Percentiles rank a stretch among this genome's conserved stretches.
phyloP scores from a whole-genome alignment of 1,140 invertebrate species.

The Kradibia gibbosae region DNA sequence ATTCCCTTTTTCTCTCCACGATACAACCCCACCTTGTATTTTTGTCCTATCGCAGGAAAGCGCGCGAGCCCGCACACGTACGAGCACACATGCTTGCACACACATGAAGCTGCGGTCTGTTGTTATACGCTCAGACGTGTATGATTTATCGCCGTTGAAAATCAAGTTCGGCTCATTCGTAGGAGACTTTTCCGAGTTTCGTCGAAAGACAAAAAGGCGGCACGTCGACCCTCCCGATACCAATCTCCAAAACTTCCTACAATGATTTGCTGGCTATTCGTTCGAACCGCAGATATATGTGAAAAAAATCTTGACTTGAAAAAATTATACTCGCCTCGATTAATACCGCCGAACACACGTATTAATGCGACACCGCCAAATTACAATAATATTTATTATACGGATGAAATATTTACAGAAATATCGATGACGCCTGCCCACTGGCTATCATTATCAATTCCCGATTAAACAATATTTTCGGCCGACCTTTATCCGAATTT shows the following conservation, averaged over 20 bases:
- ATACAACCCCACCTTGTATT: background rate
- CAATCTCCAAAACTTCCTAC: background rate
- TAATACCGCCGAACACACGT: no score
- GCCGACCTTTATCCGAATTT: no score
- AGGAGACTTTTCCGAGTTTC: conserved; percentile 21
- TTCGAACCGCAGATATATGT: background rate
- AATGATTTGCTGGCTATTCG: background rate
- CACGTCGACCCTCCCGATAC: background rate
- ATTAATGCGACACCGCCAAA: no score
- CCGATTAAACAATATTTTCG: no score
- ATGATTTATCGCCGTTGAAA: conserved; percentile 49
- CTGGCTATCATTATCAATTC: no score
- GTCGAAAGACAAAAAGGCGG: conserved; percentile 25
- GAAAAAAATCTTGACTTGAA: background rate
- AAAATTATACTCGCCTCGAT: no score
- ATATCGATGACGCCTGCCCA: no score
- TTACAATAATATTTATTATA: no score
- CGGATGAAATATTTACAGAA: no score
- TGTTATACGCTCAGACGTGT: background rate
- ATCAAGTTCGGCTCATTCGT: conserved; percentile 40
- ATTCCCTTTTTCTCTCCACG: conserved; percentile 39
- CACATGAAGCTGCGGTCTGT: no score
- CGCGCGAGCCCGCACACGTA: no score
- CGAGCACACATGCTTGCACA: no score
- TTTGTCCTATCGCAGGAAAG: background rate